A percentile compares a stretch with the other conserved stretches of the same genome.
These are phyloP conservation scores for Toxotes chatareus DNA, from an alignment of 2,113 vertebrate species.

Conservation along the genomic window DNA sequence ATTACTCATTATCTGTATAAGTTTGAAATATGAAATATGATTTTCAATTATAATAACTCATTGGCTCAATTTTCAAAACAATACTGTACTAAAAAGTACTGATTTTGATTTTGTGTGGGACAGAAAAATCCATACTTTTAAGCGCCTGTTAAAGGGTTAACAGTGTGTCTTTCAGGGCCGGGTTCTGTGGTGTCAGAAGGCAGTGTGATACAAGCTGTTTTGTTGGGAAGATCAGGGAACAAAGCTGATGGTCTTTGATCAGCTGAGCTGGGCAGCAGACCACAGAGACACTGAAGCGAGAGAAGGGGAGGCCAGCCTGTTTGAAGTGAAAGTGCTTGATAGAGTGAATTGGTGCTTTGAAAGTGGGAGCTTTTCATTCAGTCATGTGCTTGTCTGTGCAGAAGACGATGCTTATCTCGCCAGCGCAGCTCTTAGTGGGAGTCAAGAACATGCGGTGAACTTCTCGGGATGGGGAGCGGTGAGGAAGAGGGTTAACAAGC, in stretches of 20 bases:
- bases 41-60: too few species aligned
- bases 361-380: conserved; percentile 48
- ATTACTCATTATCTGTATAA: not conserved
- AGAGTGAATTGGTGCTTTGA: conserved; percentile 61
- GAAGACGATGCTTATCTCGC: conserved; percentile 48
- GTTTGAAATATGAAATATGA: too few species aligned
- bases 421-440: not conserved
- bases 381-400: conserved; percentile 30
- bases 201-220: conserved; percentile 68
- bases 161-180: conserved; percentile 10
- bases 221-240: conserved; percentile 70
- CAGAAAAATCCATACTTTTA: not conserved
- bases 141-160: conserved; percentile 32
- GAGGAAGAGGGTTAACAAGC: conserved; percentile 46
- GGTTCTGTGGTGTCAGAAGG: conserved; percentile 30
- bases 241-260: conserved; percentile 79
- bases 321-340: conserved; percentile 70
- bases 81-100: not conserved
- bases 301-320: conserved; percentile 42
- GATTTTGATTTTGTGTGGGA: not conserved
- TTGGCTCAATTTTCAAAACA: not conserved
- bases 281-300: conserved; percentile 53
- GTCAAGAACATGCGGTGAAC: conserved; percentile 12
- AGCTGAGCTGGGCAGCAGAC: conserved; percentile 51
- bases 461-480: not conserved